phyloP scores from a whole-genome alignment of 1,140 invertebrate species.

The Penaeus indicus region DNA sequence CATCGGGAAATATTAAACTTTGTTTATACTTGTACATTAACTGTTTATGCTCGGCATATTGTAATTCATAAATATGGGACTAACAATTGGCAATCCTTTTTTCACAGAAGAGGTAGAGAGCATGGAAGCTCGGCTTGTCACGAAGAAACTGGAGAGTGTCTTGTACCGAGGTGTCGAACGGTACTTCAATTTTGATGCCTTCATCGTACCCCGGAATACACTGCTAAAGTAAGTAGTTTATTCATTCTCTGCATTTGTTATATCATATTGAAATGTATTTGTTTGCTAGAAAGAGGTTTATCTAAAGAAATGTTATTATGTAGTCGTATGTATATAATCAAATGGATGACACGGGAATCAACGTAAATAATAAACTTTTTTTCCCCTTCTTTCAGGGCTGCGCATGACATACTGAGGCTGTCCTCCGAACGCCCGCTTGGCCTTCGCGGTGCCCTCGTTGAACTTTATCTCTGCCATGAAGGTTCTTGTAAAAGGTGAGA shows the following conservation, averaged over 20 bases:
- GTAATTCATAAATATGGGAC: too few species aligned
- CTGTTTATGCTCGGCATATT: too few species aligned
- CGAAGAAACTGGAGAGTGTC: constrained; percentile 24
- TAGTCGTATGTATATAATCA: too few species aligned
- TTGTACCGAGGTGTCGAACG: constrained; percentile 35
- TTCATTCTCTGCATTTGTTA: too few species aligned
- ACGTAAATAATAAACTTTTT: too few species aligned
- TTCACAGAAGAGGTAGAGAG: constrained; percentile 37
- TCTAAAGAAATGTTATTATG: too few species aligned
- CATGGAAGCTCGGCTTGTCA: constrained; percentile 18
- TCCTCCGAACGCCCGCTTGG: not conserved
- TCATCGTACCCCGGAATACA: constrained; percentile 21
- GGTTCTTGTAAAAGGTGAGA: constrained; percentile 31
- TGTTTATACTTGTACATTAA: too few species aligned
- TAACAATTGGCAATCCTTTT: too few species aligned
- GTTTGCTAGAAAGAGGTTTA: too few species aligned
- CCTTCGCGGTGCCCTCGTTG: constrained; percentile 29
- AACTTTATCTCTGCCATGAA: constrained; percentile 18
- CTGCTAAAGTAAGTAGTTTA: constrained; percentile 13
- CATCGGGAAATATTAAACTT: too few species aligned
- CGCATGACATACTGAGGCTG: constrained; percentile 32
- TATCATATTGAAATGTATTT: too few species aligned
- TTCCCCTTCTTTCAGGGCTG: not conserved
- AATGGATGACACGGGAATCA: too few species aligned
- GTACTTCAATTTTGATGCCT: constrained; percentile 20